phyloP scores from a whole-genome alignment of 2,113 vertebrate species.

The Rhinopomastus cyanomelas region DNA sequence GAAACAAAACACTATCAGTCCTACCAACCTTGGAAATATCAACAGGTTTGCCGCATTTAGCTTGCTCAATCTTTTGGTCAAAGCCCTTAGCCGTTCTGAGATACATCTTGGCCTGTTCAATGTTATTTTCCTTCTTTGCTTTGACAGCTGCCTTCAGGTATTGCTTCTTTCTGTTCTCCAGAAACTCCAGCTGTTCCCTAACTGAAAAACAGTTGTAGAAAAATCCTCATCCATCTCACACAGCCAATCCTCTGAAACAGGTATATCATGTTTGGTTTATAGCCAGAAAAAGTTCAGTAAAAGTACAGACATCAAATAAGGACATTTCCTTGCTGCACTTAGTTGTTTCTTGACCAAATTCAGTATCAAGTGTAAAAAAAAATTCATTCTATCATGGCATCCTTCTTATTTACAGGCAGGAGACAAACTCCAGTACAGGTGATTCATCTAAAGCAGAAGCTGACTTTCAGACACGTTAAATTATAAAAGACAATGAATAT shows the following conservation, averaged over 20 bases:
- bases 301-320: background rate
- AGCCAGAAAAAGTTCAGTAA: background rate
- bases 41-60: constrained; percentile 77
- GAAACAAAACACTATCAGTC: background rate
- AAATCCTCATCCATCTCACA: background rate
- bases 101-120: constrained; percentile 87
- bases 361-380: background rate
- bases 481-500: background rate
- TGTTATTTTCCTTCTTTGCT: constrained; percentile 90
- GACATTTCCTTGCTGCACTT: background rate
- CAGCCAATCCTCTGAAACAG: background rate
- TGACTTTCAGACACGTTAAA: background rate
- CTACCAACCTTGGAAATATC: constrained; percentile 83
- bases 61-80: constrained; percentile 82
- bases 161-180: constrained; percentile 88
- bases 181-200: constrained; percentile 84
- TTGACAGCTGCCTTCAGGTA: constrained; percentile 91
- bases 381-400: background rate
- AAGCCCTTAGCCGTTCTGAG: constrained; percentile 86
- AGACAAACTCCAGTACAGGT: background rate
- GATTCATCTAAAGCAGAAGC: background rate
- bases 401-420: background rate
- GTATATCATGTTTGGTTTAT: background rate
- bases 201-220: constrained; percentile 66
- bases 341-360: background rate